A percentile compares a stretch with the other conserved stretches of the same genome.
These are phyloP conservation scores for Microchrysa polita DNA, from an alignment of 2,888 invertebrate genomes.

Conservation along the genomic window DNA sequence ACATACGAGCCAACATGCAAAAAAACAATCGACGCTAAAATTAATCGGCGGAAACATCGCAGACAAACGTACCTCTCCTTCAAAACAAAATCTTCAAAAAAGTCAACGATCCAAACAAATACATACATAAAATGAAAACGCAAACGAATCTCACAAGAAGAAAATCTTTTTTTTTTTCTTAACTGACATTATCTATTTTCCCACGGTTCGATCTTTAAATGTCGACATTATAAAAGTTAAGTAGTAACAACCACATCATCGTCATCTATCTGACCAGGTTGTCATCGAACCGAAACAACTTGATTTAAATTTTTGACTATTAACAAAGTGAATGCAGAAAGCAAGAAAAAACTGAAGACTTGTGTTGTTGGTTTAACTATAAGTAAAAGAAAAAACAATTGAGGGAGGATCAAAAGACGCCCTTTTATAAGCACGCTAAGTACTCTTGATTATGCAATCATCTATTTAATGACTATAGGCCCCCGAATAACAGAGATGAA, in stretches of 20 bases:
- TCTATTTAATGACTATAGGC: neutral
- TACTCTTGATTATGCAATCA: slow-evolving; percentile 7
- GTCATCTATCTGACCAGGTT: neutral
- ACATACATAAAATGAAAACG: too few relatives aligned
- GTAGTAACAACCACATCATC: slow-evolving; percentile 2
- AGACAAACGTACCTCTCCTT: too few relatives aligned
- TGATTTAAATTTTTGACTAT: slow-evolving; percentile 10
- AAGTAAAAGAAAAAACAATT: too few relatives aligned
- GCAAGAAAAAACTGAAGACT: too few relatives aligned
- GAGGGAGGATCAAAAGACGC: too few relatives aligned
- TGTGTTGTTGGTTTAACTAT: too few relatives aligned
- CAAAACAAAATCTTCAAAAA: too few relatives aligned
- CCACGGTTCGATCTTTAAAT: slow-evolving; percentile 1
- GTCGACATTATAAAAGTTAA: neutral
- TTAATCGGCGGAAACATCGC: too few relatives aligned
- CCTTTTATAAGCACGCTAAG: neutral
- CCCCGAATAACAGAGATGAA: slow-evolving; percentile 8
- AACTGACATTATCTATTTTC: neutral
- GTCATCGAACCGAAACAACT: slow-evolving; percentile 34
- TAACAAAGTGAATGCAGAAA: too few relatives aligned
- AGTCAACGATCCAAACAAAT: neutral
- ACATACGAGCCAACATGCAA: too few relatives aligned
- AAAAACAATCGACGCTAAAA: too few relatives aligned
- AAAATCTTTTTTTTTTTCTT: neutral
- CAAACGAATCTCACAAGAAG: neutral